These are phyloP conservation scores for Noctua comes DNA, from an alignment of 2,888 invertebrate genomes.

Conservation along the genomic window DNA sequence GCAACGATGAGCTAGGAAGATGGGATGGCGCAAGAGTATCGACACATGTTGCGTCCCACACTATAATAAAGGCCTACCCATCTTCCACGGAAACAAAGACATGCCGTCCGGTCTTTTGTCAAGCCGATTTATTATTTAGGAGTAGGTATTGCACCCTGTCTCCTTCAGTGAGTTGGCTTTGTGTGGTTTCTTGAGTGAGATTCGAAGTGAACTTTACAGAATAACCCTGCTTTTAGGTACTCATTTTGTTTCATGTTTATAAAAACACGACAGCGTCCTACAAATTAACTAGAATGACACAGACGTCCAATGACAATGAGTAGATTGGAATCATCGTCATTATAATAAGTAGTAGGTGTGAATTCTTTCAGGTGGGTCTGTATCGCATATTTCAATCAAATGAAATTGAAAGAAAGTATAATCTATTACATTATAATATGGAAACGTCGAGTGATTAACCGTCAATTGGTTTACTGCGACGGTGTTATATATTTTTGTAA, in stretches of 20 bases:
- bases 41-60: no score
- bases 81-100: no score
- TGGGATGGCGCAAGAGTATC: no score
- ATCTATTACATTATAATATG: neutral
- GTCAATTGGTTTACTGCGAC: neutral
- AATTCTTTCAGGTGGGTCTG: neutral
- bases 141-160: neutral
- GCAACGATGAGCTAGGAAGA: no score
- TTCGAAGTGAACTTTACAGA: neutral
- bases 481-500: neutral
- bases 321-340: neutral
- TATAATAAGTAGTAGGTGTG: neutral
- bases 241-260: neutral
- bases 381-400: conserved; percentile 13
- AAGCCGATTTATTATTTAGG: neutral
- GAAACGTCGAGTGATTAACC: neutral
- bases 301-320: neutral
- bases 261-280: neutral
- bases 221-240: neutral
- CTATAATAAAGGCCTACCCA: no score
- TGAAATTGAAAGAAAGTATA: conserved; percentile 5
- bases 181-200: neutral
- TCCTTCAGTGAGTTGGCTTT: neutral
- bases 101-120: no score
- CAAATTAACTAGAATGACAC: neutral